Conservation (phyloP, 2,797 vertebrate genomes). For the Siniperca undulata region DNA sequence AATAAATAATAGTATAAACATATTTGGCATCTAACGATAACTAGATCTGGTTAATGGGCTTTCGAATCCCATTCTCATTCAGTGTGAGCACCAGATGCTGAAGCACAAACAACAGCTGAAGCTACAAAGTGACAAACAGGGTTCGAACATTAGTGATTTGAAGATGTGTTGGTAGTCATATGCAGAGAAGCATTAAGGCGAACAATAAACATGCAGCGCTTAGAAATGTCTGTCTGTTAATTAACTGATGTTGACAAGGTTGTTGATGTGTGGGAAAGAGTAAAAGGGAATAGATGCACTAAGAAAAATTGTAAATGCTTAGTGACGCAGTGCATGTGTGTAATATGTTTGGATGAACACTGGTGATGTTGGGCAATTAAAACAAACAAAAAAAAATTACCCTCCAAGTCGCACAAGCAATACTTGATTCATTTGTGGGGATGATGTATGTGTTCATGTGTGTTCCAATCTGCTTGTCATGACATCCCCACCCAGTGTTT, state of each 20-base stretch:
- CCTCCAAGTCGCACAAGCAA: not conserved
- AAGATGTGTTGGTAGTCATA: conserved; percentile 26
- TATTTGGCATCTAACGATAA: conserved; percentile 33
- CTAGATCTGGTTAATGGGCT: conserved; percentile 16
- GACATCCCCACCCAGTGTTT: conserved; percentile 25
- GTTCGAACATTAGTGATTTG: conserved; percentile 21
- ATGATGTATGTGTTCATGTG: conserved; percentile 22
- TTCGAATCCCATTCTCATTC: conserved; percentile 26
- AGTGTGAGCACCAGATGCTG: conserved; percentile 40
- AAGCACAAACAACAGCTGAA: conserved; percentile 55
- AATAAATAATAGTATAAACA: not conserved
- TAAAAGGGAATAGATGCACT: conserved; percentile 26
- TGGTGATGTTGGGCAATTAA: conserved; percentile 17
- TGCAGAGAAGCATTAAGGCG: conserved; percentile 25
- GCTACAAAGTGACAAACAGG: conserved; percentile 29
- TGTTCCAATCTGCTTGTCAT: conserved; percentile 25
- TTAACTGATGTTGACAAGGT: conserved; percentile 34
- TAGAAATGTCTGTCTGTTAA: conserved; percentile 29
- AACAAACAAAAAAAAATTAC: conserved; percentile 1
- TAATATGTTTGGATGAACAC: not conserved
- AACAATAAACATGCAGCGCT: conserved; percentile 22
- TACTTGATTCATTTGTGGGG: conserved; percentile 10
- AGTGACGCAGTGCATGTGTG: conserved; percentile 9
- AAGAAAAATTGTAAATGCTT: conserved; percentile 4
- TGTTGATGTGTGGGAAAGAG: conserved; percentile 33